These are phyloP conservation scores for Lycocerus yunnanus DNA, from an alignment of 2,888 invertebrate species.

Conservation along the genomic window DNA sequence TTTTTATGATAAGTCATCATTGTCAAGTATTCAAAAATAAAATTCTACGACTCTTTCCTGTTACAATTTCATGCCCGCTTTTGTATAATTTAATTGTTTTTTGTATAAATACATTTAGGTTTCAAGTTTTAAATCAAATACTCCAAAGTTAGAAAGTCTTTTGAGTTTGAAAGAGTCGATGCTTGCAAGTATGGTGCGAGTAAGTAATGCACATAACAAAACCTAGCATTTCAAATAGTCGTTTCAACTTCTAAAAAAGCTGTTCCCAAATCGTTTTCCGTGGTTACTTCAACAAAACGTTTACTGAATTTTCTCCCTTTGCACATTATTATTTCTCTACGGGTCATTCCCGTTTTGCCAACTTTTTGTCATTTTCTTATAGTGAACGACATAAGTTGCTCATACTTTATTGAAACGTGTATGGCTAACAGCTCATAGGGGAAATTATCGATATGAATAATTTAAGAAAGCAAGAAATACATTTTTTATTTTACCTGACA, in stretches of 20 bases:
- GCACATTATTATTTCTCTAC: slow-evolving; percentile 25
- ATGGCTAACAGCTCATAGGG: background rate
- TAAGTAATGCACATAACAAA: slow-evolving; percentile 15
- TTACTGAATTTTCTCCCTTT: slow-evolving; percentile 22
- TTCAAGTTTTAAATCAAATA: background rate
- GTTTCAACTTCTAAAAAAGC: slow-evolving; percentile 25
- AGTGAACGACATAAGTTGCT: slow-evolving; percentile 6
- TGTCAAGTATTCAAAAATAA: slow-evolving; percentile 18
- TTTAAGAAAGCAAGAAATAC: background rate
- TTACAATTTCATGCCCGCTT: background rate
- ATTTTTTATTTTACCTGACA: background rate
- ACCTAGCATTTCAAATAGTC: slow-evolving; percentile 24
- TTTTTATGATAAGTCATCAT: slow-evolving; percentile 25
- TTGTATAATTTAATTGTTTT: background rate
- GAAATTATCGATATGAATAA: slow-evolving; percentile 6
- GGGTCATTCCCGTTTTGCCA: slow-evolving; percentile 25
- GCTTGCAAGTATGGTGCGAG: background rate
- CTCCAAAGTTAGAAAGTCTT: background rate
- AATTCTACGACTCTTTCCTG: slow-evolving; percentile 2
- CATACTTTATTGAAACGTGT: slow-evolving; percentile 2
- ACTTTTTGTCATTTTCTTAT: slow-evolving; percentile 18
- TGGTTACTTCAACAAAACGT: slow-evolving; percentile 24
- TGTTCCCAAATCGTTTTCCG: slow-evolving; percentile 21
- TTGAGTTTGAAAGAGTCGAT: slow-evolving; percentile 8
- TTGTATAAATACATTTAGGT: background rate